These are phyloP conservation scores for Pipistrellus pipistrellus DNA, from an alignment of 2,797 vertebrate genomes.

Conservation along the genomic window DNA sequence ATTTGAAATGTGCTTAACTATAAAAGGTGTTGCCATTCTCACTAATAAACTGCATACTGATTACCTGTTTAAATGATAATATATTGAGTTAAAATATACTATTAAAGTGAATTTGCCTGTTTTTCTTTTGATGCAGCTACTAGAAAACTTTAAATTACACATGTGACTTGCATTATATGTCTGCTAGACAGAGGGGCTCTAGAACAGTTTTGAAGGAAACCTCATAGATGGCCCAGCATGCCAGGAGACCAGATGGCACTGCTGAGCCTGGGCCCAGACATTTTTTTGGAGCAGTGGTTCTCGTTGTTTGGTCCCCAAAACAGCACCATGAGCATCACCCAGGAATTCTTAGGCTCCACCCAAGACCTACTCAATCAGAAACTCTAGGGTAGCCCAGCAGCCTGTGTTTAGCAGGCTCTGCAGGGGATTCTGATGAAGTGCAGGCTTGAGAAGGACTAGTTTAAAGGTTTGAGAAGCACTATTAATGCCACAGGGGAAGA, in stretches of 20 bases:
- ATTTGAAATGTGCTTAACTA: background rate
- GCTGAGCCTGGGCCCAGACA: background rate
- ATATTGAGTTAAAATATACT: slow-evolving; percentile 10
- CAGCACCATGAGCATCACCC: background rate
- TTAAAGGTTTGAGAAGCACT: slow-evolving; percentile 3
- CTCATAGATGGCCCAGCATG: background rate
- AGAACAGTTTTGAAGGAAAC: slow-evolving; percentile 1
- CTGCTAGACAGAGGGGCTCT: background rate
- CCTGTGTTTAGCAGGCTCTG: background rate
- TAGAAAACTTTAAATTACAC: background rate
- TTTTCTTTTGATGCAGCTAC: background rate
- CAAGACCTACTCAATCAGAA: background rate
- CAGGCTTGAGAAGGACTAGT: background rate
- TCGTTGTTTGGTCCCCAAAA: background rate
- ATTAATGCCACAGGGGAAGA: background rate
- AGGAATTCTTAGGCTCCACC: background rate
- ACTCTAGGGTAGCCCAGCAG: background rate
- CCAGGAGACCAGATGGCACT: background rate
- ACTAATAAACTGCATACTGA: background rate
- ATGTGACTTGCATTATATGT: background rate
- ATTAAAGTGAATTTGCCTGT: slow-evolving; percentile 15
- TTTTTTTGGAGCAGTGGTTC: background rate
- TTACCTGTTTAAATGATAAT: background rate
- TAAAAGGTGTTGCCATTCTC: background rate
- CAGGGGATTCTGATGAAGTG: background rate